phyloP scores from a whole-genome alignment of 2,797 vertebrate species.

The Moxostoma hubbsi region DNA sequence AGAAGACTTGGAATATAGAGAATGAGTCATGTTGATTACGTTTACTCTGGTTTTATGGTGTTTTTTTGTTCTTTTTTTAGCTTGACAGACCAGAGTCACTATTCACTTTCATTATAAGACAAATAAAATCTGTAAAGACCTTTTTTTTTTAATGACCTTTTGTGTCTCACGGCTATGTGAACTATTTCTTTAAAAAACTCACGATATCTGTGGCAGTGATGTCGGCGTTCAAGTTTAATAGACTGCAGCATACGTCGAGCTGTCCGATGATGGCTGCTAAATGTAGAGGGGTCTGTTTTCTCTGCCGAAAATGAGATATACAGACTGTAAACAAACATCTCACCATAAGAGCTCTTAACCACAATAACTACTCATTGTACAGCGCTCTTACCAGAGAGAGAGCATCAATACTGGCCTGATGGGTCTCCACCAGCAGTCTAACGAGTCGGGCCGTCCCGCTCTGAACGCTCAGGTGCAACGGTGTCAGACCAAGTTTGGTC shows the following conservation, averaged over 20 bases:
- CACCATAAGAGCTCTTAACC: neutral
- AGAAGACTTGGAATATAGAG: too few species aligned
- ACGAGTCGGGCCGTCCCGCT: slow-evolving; percentile 66
- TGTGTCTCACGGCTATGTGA: too few species aligned
- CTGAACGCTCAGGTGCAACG: slow-evolving; percentile 68
- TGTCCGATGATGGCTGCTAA: slow-evolving; percentile 60
- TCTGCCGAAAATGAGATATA: slow-evolving; percentile 26
- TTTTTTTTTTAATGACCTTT: too few species aligned
- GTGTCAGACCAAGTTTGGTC: slow-evolving; percentile 70
- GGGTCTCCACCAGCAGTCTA: slow-evolving; percentile 63
- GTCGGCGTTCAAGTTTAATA: slow-evolving; percentile 60
- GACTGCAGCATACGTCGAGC: slow-evolving; percentile 64
- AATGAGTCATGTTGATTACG: too few species aligned
- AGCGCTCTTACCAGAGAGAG: slow-evolving; percentile 61
- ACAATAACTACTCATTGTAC: too few species aligned
- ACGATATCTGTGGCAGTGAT: slow-evolving; percentile 61
- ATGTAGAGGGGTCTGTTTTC: slow-evolving; percentile 55
- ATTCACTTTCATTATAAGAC: too few species aligned
- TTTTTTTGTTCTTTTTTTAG: too few species aligned
- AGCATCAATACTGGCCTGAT: slow-evolving; percentile 60
- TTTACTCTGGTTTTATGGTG: too few species aligned
- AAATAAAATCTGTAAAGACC: too few species aligned
- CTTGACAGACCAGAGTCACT: too few species aligned
- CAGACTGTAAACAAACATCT: neutral
- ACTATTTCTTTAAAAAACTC: slow-evolving; percentile 33